A percentile compares a stretch with the other conserved stretches of the same genome.
phyloP scores from a whole-genome alignment of 2,797 vertebrate genomes.

The Phataginus tetradactyla region DNA sequence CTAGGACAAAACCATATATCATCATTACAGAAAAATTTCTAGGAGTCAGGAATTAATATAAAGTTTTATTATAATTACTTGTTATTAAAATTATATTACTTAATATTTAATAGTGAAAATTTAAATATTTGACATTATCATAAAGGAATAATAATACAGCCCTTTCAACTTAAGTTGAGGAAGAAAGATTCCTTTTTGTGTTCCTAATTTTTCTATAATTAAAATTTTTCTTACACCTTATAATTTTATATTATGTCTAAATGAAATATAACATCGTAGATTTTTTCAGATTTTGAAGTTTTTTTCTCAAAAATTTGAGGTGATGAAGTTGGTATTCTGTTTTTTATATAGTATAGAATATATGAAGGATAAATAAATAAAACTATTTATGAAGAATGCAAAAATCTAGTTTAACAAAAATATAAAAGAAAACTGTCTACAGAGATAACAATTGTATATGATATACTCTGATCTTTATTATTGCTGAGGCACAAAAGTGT shows the following conservation, averaged over 20 bases:
- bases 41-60: neutral
- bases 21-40: neutral
- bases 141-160: neutral
- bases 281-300: neutral
- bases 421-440: neutral
- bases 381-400: neutral
- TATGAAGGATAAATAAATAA: neutral
- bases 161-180: neutral
- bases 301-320: neutral
- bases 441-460: neutral
- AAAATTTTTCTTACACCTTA: neutral
- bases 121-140: neutral
- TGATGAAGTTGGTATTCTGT: neutral
- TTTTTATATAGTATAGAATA: neutral
- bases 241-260: neutral
- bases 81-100: neutral
- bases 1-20: neutral
- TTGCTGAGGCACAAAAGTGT: neutral
- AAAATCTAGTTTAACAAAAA: neutral
- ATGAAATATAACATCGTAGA: neutral
- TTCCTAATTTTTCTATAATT: neutral
- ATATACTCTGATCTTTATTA: neutral
- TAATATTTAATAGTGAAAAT: neutral
- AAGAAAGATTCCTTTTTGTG: neutral
- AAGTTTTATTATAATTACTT: neutral